These are phyloP conservation scores for Tetrapedia diversipes DNA, from an alignment of 2,888 invertebrate species.

Conservation along the genomic window DNA sequence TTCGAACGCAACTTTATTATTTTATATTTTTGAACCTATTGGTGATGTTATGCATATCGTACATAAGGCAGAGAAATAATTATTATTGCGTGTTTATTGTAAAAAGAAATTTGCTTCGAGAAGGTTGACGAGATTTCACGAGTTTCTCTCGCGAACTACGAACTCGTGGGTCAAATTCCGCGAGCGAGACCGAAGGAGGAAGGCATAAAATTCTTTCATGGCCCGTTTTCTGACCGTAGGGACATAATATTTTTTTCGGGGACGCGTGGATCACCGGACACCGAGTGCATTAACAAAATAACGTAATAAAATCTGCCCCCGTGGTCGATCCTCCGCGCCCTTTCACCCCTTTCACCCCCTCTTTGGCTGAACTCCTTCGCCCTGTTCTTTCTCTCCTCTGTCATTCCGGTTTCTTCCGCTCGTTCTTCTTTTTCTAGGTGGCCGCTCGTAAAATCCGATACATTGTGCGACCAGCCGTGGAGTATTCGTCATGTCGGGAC, in stretches of 20 bases:
- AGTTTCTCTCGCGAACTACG: neutral
- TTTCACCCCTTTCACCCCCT: neutral
- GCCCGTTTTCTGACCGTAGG: constrained; percentile 66
- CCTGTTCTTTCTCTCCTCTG: constrained; percentile 3
- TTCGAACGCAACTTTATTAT: too few species aligned
- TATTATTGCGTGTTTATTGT: too few species aligned
- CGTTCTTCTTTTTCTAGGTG: constrained; percentile 62
- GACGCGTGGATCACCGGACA: constrained; percentile 55
- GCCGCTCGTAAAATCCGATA: constrained; percentile 78
- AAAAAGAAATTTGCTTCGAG: too few species aligned
- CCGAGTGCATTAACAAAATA: constrained; percentile 81
- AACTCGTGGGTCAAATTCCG: constrained; percentile 50
- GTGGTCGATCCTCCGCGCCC: neutral
- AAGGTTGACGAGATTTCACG: neutral
- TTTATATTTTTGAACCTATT: too few species aligned
- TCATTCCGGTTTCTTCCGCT: constrained; percentile 30
- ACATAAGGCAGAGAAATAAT: too few species aligned
- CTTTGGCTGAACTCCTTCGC: neutral
- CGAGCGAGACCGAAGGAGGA: constrained; percentile 44
- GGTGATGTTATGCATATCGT: too few species aligned
- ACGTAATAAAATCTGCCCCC: constrained; percentile 79
- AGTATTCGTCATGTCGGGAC: constrained; percentile 73
- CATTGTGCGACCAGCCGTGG: constrained; percentile 72
- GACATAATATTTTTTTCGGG: constrained; percentile 70
- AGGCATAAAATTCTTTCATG: constrained; percentile 77